Base-by-base conservation (phyloP, 2,797 vertebrate genomes). In the Sebastes iracundus region DNA sequence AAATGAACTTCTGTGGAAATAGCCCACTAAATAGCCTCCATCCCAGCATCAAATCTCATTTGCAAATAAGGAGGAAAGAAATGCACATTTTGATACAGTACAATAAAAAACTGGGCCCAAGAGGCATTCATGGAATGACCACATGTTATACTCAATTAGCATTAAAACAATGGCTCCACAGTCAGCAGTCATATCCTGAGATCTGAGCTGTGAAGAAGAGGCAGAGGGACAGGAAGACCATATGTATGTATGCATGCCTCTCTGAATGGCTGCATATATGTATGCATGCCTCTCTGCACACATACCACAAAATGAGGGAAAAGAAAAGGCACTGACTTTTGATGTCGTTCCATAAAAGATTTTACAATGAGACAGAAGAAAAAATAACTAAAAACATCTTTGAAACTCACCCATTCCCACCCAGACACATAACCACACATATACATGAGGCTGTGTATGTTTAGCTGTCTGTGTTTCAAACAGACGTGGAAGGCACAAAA, bases 121-220 rank as follows among this genome's bases (percentile, higher is more conserved):
- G 77, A 85, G 77, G 89, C 78, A 92, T 94, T 87, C 74, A 46
- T 72, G 90, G 91, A 90, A 87, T 91, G 93, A 93, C 83, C 85
- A 79, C 88, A 93, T 70, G 88, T 86, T 91, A 68, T 65, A 90
- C 82, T 90, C 86, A 90, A 93, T 95, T 94, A 94, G 79, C 88
- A 92, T 90, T 81, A 90, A 94, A 92, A 95, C 92, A 95, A 94
- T 86, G 88, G 77, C 78, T 84, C 84, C 82, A 90, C 87, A 94
- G 91, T 93, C 65, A 79, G 78, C 79, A 84, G 73, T 55, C 78
- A 16, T 33, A 73, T 80, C 74, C 59, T 52, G 58, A 87, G 79
- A 85, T 86, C 78, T 73, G 56, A 84, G 75, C 68, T 80, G 71
- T 64, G 71, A 80, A 77, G 76, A 83, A 49, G 18, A 49, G 73